Base-by-base conservation (phyloP, 2,888 invertebrate genomes). In the Xestoiulus laeticollis region DNA sequence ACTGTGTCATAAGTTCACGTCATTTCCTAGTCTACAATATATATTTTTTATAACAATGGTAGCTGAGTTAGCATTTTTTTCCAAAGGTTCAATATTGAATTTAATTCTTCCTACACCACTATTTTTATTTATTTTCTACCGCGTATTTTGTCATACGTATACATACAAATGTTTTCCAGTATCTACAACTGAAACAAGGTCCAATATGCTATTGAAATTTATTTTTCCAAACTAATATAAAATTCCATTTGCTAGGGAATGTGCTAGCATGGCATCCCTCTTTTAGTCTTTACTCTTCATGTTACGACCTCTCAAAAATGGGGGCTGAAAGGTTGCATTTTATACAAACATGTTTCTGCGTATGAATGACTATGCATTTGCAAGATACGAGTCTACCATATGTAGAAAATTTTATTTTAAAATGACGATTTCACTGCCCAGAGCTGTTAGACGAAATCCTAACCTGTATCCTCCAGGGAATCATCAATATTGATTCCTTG, bases 291-390 rank as follows among this genome's bases (percentile, higher is more conserved):
- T 26, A 78, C 78, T 78, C 78, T 26, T 78, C 78, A 30, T 78
- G 78, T 78, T 78, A 78, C 78, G 78, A 78, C 78, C 78, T 78
- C 78, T 30, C 78, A 78, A 78, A 78, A 78, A 78, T 78, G 78
- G 78, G 43, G 78, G 78, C 78, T 78, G 78, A 78, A 78, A 78
- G 78, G 78, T 78, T 78, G 14, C 78, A 30, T 78, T 78, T 78
- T 30, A 78, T 78, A 78, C 30, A 78, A 78, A 30, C 30, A 30
- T 78, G 78, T 78, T 78, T 78, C 14, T 30, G 30, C 10, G 30
- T 78, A 78, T 78, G 78, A 78, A 30, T 78, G 78, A 26, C 78
- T 78, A 26, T 78, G 78, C 78, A 30, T 78, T 26, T 78, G 10
- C 78, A 26, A 78, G 78, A 78, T 78, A 78, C 30, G 78, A 78